Evolutionary conservation across 2,113 vertebrate genomes (phyloP), one percentile per base, ranked within the genome.

Genomic region (Ameiurus melas): DNA sequence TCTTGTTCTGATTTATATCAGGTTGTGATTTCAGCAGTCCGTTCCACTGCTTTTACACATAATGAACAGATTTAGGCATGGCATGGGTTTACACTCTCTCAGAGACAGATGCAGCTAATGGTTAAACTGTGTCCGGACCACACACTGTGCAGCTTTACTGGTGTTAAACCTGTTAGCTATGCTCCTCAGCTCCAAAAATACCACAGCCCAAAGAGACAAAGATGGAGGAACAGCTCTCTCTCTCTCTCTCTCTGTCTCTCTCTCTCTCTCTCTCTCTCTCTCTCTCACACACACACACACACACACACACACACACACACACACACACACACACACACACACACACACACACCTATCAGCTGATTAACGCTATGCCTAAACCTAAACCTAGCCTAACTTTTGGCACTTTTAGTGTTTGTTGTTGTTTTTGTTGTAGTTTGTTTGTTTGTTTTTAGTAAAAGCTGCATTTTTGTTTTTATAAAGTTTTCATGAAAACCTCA

Each of bases 61-160:
- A 86, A 86, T 25, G 85, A 86, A 86, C 71, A 86, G 55, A 86
- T 86, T 77, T 47, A 78, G 36, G 85, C 85, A 47, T 86, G 55
- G 85, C 85, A 43, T 64, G 25, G 57, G 36, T 77, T 78, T 78
- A 77, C 85, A 86, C 25, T 13, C 70, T 43, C 55, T 73, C 55
- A 62, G 71, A 86, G 33, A 86, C 85, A 86, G 55, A 77, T 86
- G 71, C 71, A 36, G 47, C 33, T 55, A 71, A 77, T 86, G 85
- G 85, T 55, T 86, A 86, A 86, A 77, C 33, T 55, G 68, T n/a
- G 86, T 81, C 33, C 33, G 66, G 86, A 87, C 86, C 86, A 87
- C 86, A 87, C 86, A 87, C 86, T 82, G 86, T 53, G 86, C 53
- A 4, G 19, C 17, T 33, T 19, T 22, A 33, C 64, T 68, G 60